Evolutionary conservation across 2,113 vertebrate genomes (phyloP).

Genomic region (Seriola rivoliana): DNA sequence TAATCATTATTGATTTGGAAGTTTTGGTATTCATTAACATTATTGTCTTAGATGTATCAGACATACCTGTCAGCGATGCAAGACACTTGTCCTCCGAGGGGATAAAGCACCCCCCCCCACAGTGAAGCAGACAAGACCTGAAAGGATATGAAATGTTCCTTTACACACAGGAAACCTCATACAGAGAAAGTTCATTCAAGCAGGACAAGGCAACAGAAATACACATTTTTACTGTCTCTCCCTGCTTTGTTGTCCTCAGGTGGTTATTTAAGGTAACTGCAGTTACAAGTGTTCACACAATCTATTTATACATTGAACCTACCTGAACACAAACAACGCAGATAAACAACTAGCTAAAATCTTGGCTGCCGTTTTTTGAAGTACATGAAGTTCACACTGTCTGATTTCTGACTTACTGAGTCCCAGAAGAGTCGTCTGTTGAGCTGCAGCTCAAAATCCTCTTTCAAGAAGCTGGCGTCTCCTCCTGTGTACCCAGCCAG

Average conservation of each 20-base stretch:
- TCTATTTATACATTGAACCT: neutral
- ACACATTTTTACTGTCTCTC: neutral
- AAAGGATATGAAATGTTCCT: neutral
- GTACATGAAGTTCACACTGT: neutral
- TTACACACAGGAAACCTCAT: neutral
- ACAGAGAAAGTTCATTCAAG: neutral
- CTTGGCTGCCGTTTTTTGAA: neutral
- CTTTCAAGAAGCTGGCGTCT: slow-evolving; percentile 94
- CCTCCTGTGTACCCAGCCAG: slow-evolving; percentile 95
- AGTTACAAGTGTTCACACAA: neutral
- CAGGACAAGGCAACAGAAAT: too few relatives aligned
- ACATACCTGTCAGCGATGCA: slow-evolving; percentile 93
- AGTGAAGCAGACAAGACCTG: slow-evolving; percentile 93
- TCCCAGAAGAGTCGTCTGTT: slow-evolving; percentile 91
- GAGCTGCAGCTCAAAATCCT: slow-evolving; percentile 94
- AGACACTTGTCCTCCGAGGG: slow-evolving; percentile 88
- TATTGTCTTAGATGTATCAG: neutral
- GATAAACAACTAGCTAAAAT: neutral
- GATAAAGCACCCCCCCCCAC: slow-evolving; percentile 93
- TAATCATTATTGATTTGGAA: neutral
- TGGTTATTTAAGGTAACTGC: slow-evolving; percentile 2
- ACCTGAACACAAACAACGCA: neutral
- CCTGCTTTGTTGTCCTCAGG: neutral
- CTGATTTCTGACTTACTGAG: slow-evolving; percentile 83
- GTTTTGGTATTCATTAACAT: neutral